Base-by-base conservation (phyloP, 2,113 vertebrate species). In the Sturnira hondurensis region DNA sequence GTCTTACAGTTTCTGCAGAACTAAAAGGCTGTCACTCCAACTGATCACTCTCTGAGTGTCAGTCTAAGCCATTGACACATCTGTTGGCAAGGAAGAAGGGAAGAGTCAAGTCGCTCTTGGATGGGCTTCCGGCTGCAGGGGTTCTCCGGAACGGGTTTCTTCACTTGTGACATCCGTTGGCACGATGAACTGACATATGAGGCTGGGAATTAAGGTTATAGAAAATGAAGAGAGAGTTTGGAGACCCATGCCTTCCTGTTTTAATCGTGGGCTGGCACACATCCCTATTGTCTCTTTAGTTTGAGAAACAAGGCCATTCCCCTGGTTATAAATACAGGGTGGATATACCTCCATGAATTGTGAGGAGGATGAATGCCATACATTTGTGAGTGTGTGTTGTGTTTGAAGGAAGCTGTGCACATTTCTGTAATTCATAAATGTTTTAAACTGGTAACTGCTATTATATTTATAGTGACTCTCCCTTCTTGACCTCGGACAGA, bases 251-350 rank as follows among this genome's bases (percentile, higher is more conserved):
- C 17, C 36, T 77, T 95, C 63, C 95, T 93, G 67, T 82, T 80
- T 96, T 58, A 91, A 86, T 95, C 82, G 83, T 70, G 31, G 36
- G 19, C 54, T 94, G 56, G 47, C 71, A 86, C 15, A 7, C 41
- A n/a, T 80, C 41, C 47, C 77, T 54, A 17, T 38, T 3, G 5
- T 73, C 77, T 78, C 86, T 87, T 93, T 65, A 89, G 67, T 95
- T 80, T 91, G 90, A 90, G 61, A 95, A 97, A 77, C 33, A 88
- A 88, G 71, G 28, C 56, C 54, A 94, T 94, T 94, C 90, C 76
- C 73, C 67, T 68, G 24, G 47, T 81, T 94, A 54, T 63, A 89
- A 83, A 94, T 77, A 20, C 63, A 83, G 10, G 4, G 4, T 88
- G 38, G 47, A 56, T 85, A 38, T 63, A 33, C 6, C 22, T 91